Evolutionary conservation across 92 coral and sea anemone species (phyloP), one percentile per base, ranked within the genome.

Genomic region (Epizoanthus illoricatus): DNA sequence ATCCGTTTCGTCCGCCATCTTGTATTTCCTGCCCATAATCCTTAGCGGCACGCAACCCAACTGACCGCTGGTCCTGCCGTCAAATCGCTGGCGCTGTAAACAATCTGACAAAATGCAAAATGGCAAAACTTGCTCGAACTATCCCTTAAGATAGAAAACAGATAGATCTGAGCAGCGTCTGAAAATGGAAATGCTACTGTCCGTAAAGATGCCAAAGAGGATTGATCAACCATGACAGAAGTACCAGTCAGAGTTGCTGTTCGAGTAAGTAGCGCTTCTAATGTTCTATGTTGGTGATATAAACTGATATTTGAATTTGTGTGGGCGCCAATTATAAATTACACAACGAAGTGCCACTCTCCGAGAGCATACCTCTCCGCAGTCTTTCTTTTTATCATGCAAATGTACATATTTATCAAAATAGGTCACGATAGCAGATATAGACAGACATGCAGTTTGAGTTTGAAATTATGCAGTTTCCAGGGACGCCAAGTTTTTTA

Each of bases 161-260:
- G 40, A 57, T 20, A 33, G 24, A 55, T 74, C 45, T 55, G 65
- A 18, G 41, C 18, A 7, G 56, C 7, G 58, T 74, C 45, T 55
- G 65, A 18, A 19, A 41, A 7, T 69, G 16, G 58, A 76, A 40
- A 39, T 40, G 19, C 28, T 17, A 47, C 19, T 7, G 19, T 41
- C 20, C 36, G 63, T 24, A 7, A 10, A 2, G 40, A 61, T 76
- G n/a, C 2, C 43, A 41, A 15, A n/a, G 56, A 47, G 58, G 16
- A 84, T 65, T 62, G 58, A 72, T 67, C 69, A 74, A 69, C 47
- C 11, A 95, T 95, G 98, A 88, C 84, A 18, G 98, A 95, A 70
- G 98, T 95, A 42, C 98, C 98, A 39, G 93, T 95, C 7, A 88
- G 92, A 82, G 98, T 95, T 39, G 98, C 98, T 73, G 98, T 95